Conservation (phyloP, 2,113 vertebrate genomes). For the Odobenus rosmarus region DNA sequence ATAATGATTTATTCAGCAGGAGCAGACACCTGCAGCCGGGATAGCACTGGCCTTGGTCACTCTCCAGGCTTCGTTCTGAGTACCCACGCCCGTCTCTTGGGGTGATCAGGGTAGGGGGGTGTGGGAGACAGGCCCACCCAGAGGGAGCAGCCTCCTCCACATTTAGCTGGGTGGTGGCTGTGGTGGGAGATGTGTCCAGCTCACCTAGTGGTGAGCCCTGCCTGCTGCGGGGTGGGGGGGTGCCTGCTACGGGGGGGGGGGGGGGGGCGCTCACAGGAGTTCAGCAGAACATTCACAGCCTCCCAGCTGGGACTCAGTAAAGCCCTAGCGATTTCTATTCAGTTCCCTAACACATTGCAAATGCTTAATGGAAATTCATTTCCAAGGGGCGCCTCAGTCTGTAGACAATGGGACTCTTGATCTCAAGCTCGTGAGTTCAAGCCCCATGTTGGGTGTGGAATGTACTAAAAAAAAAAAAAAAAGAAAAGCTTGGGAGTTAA, state of each 20-base stretch:
- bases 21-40: conserved; percentile 45
- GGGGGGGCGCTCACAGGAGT: background rate
- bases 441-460: background rate
- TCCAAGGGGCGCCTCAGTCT: background rate
- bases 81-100: background rate
- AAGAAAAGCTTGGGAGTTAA: background rate
- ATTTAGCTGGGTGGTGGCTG: background rate
- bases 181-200: no score
- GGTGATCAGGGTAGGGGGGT: background rate
- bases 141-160: background rate
- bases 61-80: background rate
- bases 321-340: background rate
- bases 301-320: background rate
- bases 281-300: background rate
- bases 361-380: background rate
- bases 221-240: background rate
- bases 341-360: no score
- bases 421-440: background rate
- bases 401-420: background rate
- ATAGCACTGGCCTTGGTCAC: background rate
- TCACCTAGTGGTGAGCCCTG: background rate
- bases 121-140: background rate
- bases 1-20: conserved; percentile 74
- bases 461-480: background rate
- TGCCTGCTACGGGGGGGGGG: no score